A percentile compares a stretch with the other conserved stretches of the same genome.
Conservation (phyloP, 1,140 invertebrate genomes). For the Philaenus spumarius region DNA sequence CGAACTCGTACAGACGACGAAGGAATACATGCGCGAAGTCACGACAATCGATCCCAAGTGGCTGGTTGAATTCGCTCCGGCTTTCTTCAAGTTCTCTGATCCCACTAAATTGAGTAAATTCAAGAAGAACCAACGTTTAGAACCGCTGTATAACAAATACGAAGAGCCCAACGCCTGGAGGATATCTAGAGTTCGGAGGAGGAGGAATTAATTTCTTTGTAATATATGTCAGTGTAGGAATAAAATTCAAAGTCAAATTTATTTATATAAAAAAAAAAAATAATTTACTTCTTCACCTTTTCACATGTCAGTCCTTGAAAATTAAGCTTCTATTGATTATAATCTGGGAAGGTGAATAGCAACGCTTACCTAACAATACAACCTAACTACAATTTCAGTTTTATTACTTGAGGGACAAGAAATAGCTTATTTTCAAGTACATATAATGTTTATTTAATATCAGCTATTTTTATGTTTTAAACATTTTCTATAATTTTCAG, state of each 20-base stretch:
- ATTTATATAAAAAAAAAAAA: too few relatives aligned
- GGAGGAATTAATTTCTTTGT: conserved; percentile 64
- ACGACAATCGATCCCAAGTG: conserved; percentile 99
- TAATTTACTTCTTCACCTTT: neutral
- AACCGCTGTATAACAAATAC: conserved; percentile 98
- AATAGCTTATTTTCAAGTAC: too few relatives aligned
- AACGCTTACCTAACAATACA: too few relatives aligned
- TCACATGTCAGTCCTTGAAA: too few relatives aligned
- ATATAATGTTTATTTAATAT: too few relatives aligned
- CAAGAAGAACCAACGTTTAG: conserved; percentile 97
- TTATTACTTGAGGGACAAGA: too few relatives aligned
- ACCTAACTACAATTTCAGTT: too few relatives aligned
- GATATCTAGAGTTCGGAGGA: conserved; percentile 87
- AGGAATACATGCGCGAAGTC: conserved; percentile 99
- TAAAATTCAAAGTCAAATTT: too few relatives aligned
- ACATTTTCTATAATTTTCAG: too few relatives aligned
- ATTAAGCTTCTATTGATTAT: too few relatives aligned
- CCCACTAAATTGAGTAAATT: conserved; percentile 98
- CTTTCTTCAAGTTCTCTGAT: conserved; percentile 99
- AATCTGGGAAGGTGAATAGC: too few relatives aligned
- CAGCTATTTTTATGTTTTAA: too few relatives aligned
- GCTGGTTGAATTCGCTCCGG: conserved; percentile 98
- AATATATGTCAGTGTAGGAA: conserved; percentile 5
- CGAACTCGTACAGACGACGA: conserved; percentile 97
- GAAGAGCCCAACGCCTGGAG: conserved; percentile 99